These are phyloP conservation scores for Abscondita cerata DNA, from an alignment of 2,888 invertebrate genomes.

Conservation along the genomic window DNA sequence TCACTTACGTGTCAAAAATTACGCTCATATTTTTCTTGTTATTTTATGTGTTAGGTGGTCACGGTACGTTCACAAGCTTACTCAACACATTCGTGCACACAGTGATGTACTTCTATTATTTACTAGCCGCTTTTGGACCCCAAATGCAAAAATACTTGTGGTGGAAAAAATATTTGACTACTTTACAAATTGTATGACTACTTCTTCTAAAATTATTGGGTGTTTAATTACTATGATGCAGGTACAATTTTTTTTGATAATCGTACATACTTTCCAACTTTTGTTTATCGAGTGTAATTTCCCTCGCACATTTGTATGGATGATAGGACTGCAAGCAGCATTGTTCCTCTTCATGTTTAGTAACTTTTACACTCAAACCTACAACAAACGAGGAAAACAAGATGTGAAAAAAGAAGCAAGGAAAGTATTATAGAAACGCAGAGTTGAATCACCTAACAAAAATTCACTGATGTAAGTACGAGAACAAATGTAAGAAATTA, in stretches of 20 bases:
- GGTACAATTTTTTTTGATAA: conserved; percentile 89
- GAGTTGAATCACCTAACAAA: conserved; percentile 52
- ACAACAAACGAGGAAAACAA: conserved; percentile 56
- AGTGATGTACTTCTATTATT: conserved; percentile 94
- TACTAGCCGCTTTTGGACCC: conserved; percentile 91
- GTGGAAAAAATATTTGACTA: conserved; percentile 96
- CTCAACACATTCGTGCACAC: conserved; percentile 97
- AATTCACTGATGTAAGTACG: conserved; percentile 45
- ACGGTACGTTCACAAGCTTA: conserved; percentile 94
- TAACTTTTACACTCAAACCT: conserved; percentile 90
- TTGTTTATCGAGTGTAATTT: conserved; percentile 92
- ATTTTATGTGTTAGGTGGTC: conserved; percentile 71
- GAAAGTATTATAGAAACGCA: conserved; percentile 63
- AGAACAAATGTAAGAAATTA: too few relatives aligned
- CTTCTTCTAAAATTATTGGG: too few relatives aligned
- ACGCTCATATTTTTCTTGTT: conserved; percentile 2
- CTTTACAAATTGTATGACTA: conserved; percentile 80
- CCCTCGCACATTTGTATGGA: conserved; percentile 93
- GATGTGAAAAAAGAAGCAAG: conserved; percentile 37
- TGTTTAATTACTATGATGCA: too few relatives aligned
- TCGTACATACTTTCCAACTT: conserved; percentile 92
- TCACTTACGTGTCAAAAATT: conserved; percentile 9
- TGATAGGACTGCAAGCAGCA: conserved; percentile 94
- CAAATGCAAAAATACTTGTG: conserved; percentile 84
- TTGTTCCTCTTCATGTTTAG: conserved; percentile 96